Conservation (phyloP, 2,797 vertebrate species). For the Potorous gilbertii region DNA sequence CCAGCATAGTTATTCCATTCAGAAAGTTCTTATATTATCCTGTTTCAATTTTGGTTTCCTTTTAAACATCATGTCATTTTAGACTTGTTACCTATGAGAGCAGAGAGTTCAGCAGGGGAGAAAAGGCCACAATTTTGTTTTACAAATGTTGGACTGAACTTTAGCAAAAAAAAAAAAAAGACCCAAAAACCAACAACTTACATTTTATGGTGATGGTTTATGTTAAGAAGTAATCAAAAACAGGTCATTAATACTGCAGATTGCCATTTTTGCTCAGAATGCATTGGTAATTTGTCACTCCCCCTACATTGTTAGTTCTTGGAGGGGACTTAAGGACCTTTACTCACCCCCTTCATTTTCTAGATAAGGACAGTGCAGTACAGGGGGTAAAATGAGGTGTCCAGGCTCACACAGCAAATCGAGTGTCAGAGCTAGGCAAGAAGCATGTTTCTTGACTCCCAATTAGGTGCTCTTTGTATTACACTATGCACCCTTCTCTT, state of each 20-base stretch:
- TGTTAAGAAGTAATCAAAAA: slow-evolving; percentile 48
- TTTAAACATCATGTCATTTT: slow-evolving; percentile 17
- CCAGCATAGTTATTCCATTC: background rate
- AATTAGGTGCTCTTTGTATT: background rate
- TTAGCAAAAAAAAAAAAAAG: slow-evolving; percentile 8
- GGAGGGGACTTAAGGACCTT: background rate
- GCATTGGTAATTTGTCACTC: slow-evolving; percentile 29
- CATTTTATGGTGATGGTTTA: slow-evolving; percentile 30
- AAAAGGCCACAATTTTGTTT: slow-evolving; percentile 26
- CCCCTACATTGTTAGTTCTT: background rate
- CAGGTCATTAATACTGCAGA: slow-evolving; percentile 33
- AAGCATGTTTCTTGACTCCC: background rate
- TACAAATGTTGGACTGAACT: background rate
- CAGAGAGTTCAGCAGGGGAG: background rate
- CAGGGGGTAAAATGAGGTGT: background rate
- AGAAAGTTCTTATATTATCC: background rate
- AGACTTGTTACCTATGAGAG: background rate
- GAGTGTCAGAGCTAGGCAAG: background rate
- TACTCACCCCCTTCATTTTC: background rate
- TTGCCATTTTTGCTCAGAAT: slow-evolving; percentile 29
- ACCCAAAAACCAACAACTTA: background rate
- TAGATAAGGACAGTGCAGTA: background rate
- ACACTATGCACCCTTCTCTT: background rate
- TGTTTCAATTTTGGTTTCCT: background rate
- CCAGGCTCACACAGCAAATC: background rate